phyloP scores from a whole-genome alignment of 1,140 invertebrate species.

The Papilio glaucus region DNA sequence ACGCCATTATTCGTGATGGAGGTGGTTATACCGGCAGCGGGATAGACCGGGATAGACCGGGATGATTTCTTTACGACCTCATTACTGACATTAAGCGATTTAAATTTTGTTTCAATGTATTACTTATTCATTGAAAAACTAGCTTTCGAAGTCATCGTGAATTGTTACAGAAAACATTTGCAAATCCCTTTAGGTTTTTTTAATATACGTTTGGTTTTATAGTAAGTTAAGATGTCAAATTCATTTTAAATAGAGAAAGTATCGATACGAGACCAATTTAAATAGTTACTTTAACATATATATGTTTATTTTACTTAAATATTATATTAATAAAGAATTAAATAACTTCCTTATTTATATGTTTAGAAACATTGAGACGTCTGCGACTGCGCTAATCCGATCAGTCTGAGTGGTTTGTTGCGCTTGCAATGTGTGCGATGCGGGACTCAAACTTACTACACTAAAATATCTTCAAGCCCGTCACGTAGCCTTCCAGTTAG shows the following conservation, averaged over 20 bases:
- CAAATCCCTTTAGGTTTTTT: no score
- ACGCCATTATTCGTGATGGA: background rate
- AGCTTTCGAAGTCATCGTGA: no score
- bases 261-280: no score
- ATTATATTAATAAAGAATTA: no score
- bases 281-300: no score
- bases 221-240: no score
- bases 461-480: background rate
- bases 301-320: no score
- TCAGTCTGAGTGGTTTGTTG: background rate
- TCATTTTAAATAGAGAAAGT: no score
- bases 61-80: background rate
- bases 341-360: no score
- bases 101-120: background rate
- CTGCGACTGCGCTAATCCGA: background rate
- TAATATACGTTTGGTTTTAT: no score
- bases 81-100: constrained; percentile 2
- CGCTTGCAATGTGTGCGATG: background rate
- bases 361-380: no score
- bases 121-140: background rate
- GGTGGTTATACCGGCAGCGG: background rate
- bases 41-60: background rate
- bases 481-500: background rate
- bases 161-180: no score
- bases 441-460: background rate